phyloP scores from a whole-genome alignment of 2,888 invertebrate genomes.

The Aquatica leii region DNA sequence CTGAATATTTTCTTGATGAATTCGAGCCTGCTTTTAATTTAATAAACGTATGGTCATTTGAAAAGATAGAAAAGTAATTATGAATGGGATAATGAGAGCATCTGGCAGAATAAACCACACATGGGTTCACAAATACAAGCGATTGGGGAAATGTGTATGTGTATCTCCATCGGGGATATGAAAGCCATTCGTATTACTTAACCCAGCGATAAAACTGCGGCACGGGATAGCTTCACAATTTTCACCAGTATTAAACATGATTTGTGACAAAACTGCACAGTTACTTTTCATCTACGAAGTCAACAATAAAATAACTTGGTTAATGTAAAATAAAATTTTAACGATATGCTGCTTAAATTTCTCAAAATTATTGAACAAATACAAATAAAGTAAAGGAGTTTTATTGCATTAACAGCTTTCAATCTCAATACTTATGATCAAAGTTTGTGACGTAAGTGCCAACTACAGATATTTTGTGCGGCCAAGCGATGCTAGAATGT shows the following conservation, averaged over 20 bases:
- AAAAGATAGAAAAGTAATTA: conserved; percentile 4
- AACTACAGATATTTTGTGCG: conserved; percentile 24
- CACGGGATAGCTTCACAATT: conserved; percentile 60
- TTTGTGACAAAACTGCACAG: conserved; percentile 55
- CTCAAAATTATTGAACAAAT: neutral
- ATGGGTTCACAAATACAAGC: conserved; percentile 34
- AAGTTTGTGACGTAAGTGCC: conserved; percentile 25
- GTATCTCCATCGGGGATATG: conserved; percentile 56
- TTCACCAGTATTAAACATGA: conserved; percentile 61
- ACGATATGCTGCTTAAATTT: conserved; percentile 28
- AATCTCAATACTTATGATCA: conserved; percentile 23
- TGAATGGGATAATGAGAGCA: conserved; percentile 28
- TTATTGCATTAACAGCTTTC: conserved; percentile 32
- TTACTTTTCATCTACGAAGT: conserved; percentile 51
- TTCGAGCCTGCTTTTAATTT: too few relatives aligned
- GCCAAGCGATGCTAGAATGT: conserved; percentile 28
- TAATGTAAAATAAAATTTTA: conserved; percentile 33
- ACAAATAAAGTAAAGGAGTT: conserved; percentile 14
- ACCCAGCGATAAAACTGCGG: conserved; percentile 63
- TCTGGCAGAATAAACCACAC: conserved; percentile 30
- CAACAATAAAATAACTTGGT: conserved; percentile 43
- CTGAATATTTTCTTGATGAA: too few relatives aligned
- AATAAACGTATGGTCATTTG: neutral
- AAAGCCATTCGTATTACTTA: conserved; percentile 65
- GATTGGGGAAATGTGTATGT: conserved; percentile 41